Evolutionary conservation across 1,140 invertebrate species (phyloP), one percentile per base, ranked within the genome.

Genomic region (Brachionus koreanus): DNA sequence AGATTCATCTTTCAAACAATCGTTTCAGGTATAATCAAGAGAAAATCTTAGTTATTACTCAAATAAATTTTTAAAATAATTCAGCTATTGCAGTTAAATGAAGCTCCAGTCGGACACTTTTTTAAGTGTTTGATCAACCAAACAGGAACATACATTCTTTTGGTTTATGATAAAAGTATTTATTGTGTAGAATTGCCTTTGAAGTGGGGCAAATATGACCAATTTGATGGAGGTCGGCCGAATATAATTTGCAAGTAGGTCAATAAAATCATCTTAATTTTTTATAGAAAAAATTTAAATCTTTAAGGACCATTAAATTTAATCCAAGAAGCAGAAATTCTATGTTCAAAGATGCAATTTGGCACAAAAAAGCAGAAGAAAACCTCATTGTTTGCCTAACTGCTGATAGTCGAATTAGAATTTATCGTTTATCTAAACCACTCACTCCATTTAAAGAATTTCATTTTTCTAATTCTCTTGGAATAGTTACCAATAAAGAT

Each of bases 181-280:
- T 43, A 19, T 13, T 74, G 69, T 74, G 69, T 74, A n/a, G 69
- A 74, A 12, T 35, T 74, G 19, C 69, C 69, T 9, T 46, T 43
- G 23, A 74, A 74, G 43, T 74, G 69, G 69, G 69, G 69, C 10
- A 74, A 74, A 49, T 46, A 42, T 33, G 42, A 74, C 3, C 69
- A 46, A 29, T 74, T 46, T 43, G 69, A 46, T 46, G 39, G 25
- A 13, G 69, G 69, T 3, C 43, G 29, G 43, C 5, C 10, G 25
- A 74, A 46, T 23, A 43, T 74, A 2, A 74, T 74, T 19, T 74
- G 69, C 69, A 74, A 74, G 65, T 69, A 7, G 2, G 16, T 19
- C n/a, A 65, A 35, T 65, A 13, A 23, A 33, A 33, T 65, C 25
- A 16, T 10, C 13, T 13, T 10, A 13, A 6, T 19, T n/a, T 35